Conservation (phyloP, 2,113 vertebrate species). For the Caloenas nicobarica region DNA sequence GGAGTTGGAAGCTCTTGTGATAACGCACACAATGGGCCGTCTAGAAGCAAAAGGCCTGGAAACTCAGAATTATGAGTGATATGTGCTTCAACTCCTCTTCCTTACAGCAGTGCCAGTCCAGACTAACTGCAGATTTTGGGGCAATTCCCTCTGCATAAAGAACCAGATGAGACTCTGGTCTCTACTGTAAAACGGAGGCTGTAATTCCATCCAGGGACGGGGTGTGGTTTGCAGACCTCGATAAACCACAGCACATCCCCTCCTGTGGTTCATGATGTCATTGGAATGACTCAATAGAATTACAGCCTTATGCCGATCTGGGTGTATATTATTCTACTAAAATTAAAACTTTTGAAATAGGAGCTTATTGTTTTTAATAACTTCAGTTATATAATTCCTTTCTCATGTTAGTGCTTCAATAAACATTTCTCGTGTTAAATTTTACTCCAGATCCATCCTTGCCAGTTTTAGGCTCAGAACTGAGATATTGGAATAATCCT, state of each 20-base stretch:
- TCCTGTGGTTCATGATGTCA: slow-evolving; percentile 65
- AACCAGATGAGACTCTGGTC: not conserved
- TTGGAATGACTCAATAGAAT: slow-evolving; percentile 51
- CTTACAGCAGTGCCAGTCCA: not conserved
- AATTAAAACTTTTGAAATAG: slow-evolving; percentile 74
- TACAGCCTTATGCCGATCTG: not conserved
- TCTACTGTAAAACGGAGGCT: not conserved
- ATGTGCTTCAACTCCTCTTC: not conserved
- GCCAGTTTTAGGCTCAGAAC: slow-evolving; percentile 56
- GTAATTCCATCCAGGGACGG: not conserved
- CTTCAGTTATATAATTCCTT: slow-evolving; percentile 70
- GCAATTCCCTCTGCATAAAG: not conserved
- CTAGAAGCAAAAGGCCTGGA: not conserved
- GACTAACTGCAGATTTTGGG: not conserved
- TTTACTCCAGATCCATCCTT: slow-evolving; percentile 50
- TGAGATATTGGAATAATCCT: slow-evolving; percentile 70
- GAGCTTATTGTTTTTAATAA: slow-evolving; percentile 76
- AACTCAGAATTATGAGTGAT: not conserved
- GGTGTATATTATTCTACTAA: slow-evolving; percentile 52
- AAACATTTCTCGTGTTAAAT: slow-evolving; percentile 64
- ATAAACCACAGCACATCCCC: slow-evolving; percentile 32
- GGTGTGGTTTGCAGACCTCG: slow-evolving; percentile 34
- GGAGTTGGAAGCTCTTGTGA: not conserved
- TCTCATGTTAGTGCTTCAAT: slow-evolving; percentile 66
- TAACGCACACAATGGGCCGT: not conserved